A percentile compares a stretch with the other conserved stretches of the same genome.
phyloP scores from a whole-genome alignment of 35 echinoderm and acorn worm genomes.

The Lytechinus variegatus region DNA sequence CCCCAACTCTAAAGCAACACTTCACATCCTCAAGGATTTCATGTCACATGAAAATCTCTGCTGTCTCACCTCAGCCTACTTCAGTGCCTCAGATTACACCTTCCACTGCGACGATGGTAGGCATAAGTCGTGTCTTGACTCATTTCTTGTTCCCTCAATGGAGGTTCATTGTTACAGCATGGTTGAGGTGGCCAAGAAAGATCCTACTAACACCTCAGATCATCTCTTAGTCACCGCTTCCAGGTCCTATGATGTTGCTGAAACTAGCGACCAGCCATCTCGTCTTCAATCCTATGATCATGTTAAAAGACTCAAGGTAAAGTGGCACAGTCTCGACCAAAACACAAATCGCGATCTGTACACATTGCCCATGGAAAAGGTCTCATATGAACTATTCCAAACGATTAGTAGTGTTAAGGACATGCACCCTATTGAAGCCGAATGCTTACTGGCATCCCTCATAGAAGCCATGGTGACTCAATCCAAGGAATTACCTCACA shows the following conservation, averaged over 20 bases:
- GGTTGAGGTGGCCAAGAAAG: not conserved
- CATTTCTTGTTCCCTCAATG: not conserved
- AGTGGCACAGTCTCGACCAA: not conserved
- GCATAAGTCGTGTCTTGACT: not conserved
- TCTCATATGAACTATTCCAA: not conserved
- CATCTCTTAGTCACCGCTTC: not conserved
- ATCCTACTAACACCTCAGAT: not conserved
- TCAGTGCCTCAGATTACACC: not conserved
- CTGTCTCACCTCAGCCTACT: not conserved
- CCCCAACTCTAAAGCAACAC: not conserved
- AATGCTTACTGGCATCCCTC: not conserved
- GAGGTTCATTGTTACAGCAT: not conserved
- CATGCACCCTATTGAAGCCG: not conserved
- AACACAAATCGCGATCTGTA: not conserved
- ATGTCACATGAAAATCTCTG: not conserved
- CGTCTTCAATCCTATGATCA: not conserved
- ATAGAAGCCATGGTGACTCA: not conserved
- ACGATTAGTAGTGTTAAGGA: not conserved
- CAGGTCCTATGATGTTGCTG: not conserved
- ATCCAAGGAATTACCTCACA: not conserved
- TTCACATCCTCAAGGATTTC: not conserved
- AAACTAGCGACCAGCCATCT: not conserved
- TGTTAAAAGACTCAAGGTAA: not conserved
- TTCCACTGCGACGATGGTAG: not conserved
- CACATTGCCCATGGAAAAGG: constrained; percentile 11